phyloP scores from a whole-genome alignment of 2,888 invertebrate species.

The Caprella mutica region DNA sequence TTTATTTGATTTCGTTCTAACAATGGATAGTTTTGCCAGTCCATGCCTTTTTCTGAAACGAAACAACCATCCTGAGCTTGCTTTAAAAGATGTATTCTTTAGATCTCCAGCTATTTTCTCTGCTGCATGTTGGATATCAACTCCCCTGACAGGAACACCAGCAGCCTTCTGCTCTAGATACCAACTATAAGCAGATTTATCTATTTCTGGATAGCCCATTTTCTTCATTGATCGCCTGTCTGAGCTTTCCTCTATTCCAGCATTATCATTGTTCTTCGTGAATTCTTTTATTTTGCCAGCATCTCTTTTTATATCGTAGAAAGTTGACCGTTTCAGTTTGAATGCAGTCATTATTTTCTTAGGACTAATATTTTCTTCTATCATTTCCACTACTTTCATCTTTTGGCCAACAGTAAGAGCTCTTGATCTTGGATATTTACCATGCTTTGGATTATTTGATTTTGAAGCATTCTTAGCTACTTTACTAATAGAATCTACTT shows the following conservation, averaged over 20 bases:
- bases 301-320: background rate
- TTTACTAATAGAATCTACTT: no score
- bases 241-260: background rate
- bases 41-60: background rate
- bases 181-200: background rate
- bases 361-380: background rate
- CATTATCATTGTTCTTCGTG: background rate
- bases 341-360: background rate
- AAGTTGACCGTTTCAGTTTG: background rate
- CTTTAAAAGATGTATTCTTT: background rate
- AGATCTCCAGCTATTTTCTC: background rate
- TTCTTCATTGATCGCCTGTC: background rate
- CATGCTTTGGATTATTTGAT: no score
- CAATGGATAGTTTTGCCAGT: background rate
- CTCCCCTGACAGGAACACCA: constrained; percentile 2
- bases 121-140: background rate
- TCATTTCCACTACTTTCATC: background rate
- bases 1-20: no score
- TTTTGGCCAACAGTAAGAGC: background rate
- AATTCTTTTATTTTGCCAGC: background rate
- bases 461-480: no score
- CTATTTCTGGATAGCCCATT: background rate
- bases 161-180: constrained; percentile 3
- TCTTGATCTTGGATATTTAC: no score
- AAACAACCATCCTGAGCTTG: background rate